Base-by-base conservation (phyloP, 2,888 invertebrate species). In the Andrena haemorrhoa region DNA sequence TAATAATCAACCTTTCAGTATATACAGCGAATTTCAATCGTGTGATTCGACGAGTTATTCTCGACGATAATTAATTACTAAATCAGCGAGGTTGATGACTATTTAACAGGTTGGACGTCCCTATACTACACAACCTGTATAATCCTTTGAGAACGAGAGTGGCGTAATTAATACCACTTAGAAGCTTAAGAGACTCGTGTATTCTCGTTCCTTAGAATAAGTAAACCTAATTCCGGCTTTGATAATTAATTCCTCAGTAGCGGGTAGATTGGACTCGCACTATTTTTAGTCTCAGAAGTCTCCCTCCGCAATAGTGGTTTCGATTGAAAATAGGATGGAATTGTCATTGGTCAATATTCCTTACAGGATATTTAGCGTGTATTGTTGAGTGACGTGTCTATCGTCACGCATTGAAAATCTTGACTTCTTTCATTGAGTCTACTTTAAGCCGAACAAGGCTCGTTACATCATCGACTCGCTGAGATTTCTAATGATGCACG, bases 401-500 rank as follows among this genome's bases (percentile, higher is more conserved):
- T 35, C 35, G 7, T 53, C 23, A 26, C 35, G 33, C n/a, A 26
- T 23, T 12, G n/a, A 53, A 35, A 56, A 69, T 41, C 26, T 12
- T 35, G 58, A 58, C 29, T 35, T 33, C n/a, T 16, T 5, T 26
- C 23, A 51, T 23, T 29, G 26, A 12, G 1, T n/a, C 26, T 53
- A 33, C n/a, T 20, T 35, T 23, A 65, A 12, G 29, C 16, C 31
- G 47, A 56, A 31, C 35, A 77, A 47, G 47, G 35, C 23, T 10
- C 49, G 60, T 87, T 88, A 72, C 84, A 65, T 65, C 86, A 84
- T 16, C 53, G 64, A 47, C 56, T 23, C 16, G 65, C 56, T 51
- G 74, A 65, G 56, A 47, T 58, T 65, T 86, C 79, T 79, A 88
- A 86, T 69, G 81, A 84, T 56, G 69, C 49, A 63, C 76, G 82